Conservation (phyloP, 2,888 invertebrate genomes). For the Cetonia aurata region DNA sequence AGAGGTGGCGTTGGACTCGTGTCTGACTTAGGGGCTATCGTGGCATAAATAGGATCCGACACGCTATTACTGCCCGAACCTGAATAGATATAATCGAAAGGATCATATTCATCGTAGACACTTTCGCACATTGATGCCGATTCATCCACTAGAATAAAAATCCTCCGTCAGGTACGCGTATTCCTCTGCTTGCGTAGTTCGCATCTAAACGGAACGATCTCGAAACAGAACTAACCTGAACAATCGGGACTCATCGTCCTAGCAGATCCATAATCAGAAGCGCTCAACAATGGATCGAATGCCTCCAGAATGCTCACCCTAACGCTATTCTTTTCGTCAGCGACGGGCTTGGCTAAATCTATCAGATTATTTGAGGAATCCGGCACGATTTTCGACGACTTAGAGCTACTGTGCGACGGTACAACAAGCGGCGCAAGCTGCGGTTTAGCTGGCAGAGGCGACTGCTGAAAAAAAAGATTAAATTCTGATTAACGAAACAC, state of each 20-base stretch:
- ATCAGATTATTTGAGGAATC: constrained; percentile 68
- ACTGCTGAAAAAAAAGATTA: constrained; percentile 54
- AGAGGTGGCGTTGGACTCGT: constrained; percentile 70
- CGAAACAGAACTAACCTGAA: constrained; percentile 69
- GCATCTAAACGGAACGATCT: too few relatives aligned
- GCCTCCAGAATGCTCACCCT: constrained; percentile 84
- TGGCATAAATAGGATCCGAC: constrained; percentile 78
- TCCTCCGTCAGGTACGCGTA: not conserved
- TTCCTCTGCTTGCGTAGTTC: too few relatives aligned
- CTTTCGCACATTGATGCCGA: constrained; percentile 73
- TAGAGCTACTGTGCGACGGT: constrained; percentile 51
- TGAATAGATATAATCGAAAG: constrained; percentile 81
- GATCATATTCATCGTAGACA: constrained; percentile 82
- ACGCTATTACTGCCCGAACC: constrained; percentile 74
- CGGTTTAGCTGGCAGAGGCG: constrained; percentile 64
- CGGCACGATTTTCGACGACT: constrained; percentile 47
- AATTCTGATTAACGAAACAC: not conserved
- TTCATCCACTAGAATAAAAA: constrained; percentile 66
- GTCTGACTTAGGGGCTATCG: constrained; percentile 72
- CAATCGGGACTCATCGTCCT: constrained; percentile 66
- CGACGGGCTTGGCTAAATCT: constrained; percentile 68
- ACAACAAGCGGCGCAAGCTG: constrained; percentile 58
- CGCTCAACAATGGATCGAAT: constrained; percentile 85
- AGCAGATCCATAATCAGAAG: constrained; percentile 62
- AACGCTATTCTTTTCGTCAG: constrained; percentile 68